Evolutionary conservation across 2,797 vertebrate genomes (phyloP), one percentile per base, ranked within the genome.

Genomic region (Typhlichthys subterraneus): DNA sequence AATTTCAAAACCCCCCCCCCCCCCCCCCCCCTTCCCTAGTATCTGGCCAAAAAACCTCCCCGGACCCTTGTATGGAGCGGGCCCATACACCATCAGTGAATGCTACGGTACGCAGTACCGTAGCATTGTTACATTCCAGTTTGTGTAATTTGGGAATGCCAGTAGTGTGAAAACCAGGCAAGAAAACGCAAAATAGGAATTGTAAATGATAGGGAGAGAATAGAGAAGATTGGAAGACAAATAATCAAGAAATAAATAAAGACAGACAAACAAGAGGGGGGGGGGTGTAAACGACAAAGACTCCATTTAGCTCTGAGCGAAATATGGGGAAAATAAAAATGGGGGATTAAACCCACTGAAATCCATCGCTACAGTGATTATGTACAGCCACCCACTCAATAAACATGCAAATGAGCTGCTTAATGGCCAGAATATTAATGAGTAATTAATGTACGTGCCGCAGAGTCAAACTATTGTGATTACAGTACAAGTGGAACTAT

Each of bases 41-140:
- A 11, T 15, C 15, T 29, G 15, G 6, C 12, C 19, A 5, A 7
- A 7, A 13, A 1, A 1, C 29, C 55, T 77, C 19, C 86, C 80
- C 83, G 78, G 80, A 70, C 80, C 12, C 14, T 17, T 75, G 69
- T 84, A 84, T 84, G 12, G 89, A 88, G 63, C 75, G 33, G 45
- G 45, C 60, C 0, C 64, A 76, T 76, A 85, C 83, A 73, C 77
- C 13, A 70, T 63, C 89, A 81, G 79, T 84, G 84, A 87, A 92
- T 92, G 88, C 87, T 90, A 90, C 92, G 88, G 53, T 81, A 86
- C n/a, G n/a, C n/a, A n/a, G n/a, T n/a, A n/a, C n/a, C n/a, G n/a
- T n/a, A n/a, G 90, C 90, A 90, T 91, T 92, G 87, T 89, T 90
- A 31, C 6, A 77, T 85, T 80, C 1, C 78, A 63, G 49, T 69